phyloP scores from a whole-genome alignment of 2,888 invertebrate species.

The Drosophila quasianomalipes region DNA sequence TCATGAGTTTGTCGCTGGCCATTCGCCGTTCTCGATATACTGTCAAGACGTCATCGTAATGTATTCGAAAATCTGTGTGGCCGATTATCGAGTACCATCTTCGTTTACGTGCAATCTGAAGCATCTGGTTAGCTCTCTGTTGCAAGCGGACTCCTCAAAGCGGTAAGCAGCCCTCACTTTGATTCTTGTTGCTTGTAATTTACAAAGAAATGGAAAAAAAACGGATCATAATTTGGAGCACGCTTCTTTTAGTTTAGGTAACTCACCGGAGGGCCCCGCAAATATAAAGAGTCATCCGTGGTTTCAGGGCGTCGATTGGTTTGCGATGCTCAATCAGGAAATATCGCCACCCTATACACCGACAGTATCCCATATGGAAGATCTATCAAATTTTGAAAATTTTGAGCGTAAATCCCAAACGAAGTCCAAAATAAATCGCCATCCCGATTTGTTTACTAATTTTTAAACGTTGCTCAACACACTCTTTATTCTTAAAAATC shows the following conservation, averaged over 20 bases:
- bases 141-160: conserved; percentile 92
- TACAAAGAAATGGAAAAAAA: too few species aligned
- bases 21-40: conserved; percentile 93
- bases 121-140: conserved; percentile 92
- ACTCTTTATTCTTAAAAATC: neutral
- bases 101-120: conserved; percentile 93
- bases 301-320: conserved; percentile 94
- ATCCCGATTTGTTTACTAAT: conserved; percentile 74
- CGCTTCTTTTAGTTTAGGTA: conserved; percentile 89
- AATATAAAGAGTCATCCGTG: conserved; percentile 96
- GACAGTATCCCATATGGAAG: conserved; percentile 87
- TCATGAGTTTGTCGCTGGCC: conserved; percentile 96
- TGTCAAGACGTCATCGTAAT: conserved; percentile 95
- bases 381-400: conserved; percentile 89
- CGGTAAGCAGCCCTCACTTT: conserved; percentile 84
- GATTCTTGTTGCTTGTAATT: too few species aligned
- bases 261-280: conserved; percentile 92
- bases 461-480: conserved; percentile 66
- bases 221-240: conserved; percentile 3
- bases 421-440: conserved; percentile 75
- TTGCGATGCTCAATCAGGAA: conserved; percentile 91
- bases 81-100: conserved; percentile 94
- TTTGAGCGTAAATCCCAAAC: conserved; percentile 43
- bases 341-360: conserved; percentile 89
- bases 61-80: conserved; percentile 96